Percentiles rank a stretch among this genome's conserved stretches.
phyloP scores from a whole-genome alignment of 1,140 invertebrate species.

The Cotesia vestalis region DNA sequence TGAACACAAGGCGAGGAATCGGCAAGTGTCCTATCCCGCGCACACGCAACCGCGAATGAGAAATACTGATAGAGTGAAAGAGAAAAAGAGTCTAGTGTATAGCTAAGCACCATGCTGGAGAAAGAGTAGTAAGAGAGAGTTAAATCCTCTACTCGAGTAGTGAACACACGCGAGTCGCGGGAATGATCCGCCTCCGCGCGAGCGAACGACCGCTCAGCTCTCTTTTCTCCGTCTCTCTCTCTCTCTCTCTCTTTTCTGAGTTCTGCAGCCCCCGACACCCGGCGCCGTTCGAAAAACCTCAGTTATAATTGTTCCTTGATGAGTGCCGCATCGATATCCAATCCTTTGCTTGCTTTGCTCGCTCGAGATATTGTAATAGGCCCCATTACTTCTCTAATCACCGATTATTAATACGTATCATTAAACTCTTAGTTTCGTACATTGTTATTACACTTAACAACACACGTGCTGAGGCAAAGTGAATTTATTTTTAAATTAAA shows the following conservation, averaged over 20 bases:
- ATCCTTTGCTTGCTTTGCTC: constrained; percentile 3
- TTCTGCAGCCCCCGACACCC: constrained; percentile 38
- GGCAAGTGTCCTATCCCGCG: constrained; percentile 13
- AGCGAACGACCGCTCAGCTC: constrained; percentile 26
- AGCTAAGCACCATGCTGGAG: no score
- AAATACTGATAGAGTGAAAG: constrained; percentile 1
- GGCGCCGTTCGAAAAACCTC: constrained; percentile 59
- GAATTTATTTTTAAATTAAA: background rate
- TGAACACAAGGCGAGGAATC: constrained; percentile 31
- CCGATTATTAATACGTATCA: constrained; percentile 3
- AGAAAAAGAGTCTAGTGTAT: no score
- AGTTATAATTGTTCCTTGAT: constrained; percentile 67
- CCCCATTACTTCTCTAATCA: background rate
- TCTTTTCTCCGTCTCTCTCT: no score
- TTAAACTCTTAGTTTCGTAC: background rate
- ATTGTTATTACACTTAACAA: background rate
- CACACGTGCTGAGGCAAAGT: no score
- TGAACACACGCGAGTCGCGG: constrained; percentile 34
- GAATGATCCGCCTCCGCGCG: constrained; percentile 45
- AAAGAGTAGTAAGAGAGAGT: constrained; percentile 9
- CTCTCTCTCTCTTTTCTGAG: no score
- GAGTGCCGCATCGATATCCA: constrained; percentile 40
- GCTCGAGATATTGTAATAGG: background rate
- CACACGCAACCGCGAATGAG: constrained; percentile 18
- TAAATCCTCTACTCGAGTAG: background rate